Evolutionary conservation across 2,113 vertebrate species (phyloP), one percentile per base, ranked within the genome.

Genomic region (Malaclemys terrapin): DNA sequence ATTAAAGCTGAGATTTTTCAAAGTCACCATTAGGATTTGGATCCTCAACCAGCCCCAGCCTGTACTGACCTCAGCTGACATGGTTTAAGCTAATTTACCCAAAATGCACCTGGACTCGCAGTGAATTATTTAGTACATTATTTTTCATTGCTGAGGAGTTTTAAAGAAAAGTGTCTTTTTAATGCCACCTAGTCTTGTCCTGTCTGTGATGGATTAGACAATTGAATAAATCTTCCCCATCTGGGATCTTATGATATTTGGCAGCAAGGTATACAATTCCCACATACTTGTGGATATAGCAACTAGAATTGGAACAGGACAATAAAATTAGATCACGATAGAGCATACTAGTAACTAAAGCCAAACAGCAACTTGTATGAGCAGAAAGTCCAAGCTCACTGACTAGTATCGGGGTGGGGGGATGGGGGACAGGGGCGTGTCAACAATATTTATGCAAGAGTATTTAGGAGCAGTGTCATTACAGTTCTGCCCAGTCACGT

Each of bases 251-350:
- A 91, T 38, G 82, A 59, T 53, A 94, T 75, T 65, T 89, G 84
- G 76, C 54, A 80, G 53, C 10, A 89, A 54, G 78, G 83, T 91
- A 38, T 20, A 24, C n/a, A 76, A 89, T 84, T 94, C n/a, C 82
- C 76, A 94, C 47, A 45, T 65, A 56, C 0, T 84, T 50, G 69
- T 89, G 80, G 56, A 85, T 92, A 94, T 91, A 95, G 85, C 82
- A 96, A 78, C 0, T 0, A 93, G 47, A 94, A 90, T 69, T 75
- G 80, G 45, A 76, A 85, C 25, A 87, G 35, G 90, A 84, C 52
- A 89, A 78, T 82, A 87, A 85, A 95, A 89, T 89, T 65, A 84
- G 79, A 89, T 80, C 87, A 83, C 2, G 17, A 47, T 62, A 80
- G 4, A 82, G 49, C 16, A 50, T 35, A 65, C 17, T 42, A 45